Percentiles rank a stretch among this genome's conserved stretches.
phyloP scores from a whole-genome alignment of 2,888 invertebrate species.

The Operophtera brumata region DNA sequence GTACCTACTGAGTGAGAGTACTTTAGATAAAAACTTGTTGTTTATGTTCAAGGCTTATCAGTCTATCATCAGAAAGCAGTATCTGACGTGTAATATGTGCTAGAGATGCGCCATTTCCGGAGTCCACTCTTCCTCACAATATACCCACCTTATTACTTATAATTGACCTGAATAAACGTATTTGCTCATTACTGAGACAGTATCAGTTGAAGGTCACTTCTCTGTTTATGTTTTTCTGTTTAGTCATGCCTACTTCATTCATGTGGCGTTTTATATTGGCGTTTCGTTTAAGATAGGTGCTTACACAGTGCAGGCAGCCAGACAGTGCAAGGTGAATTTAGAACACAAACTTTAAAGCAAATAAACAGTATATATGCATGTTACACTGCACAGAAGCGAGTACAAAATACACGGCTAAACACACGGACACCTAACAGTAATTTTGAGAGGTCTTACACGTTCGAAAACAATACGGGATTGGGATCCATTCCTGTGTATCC shows the following conservation, averaged over 20 bases:
- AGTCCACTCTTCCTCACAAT: too few species aligned
- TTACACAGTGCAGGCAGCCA: background rate
- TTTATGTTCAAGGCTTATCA: background rate
- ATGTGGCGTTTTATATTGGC: background rate
- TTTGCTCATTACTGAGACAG: background rate
- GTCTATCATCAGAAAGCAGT: background rate
- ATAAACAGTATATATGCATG: conserved; percentile 36
- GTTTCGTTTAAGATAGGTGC: background rate
- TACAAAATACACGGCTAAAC: conserved; percentile 44
- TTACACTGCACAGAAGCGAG: conserved; percentile 43
- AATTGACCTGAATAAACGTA: too few species aligned
- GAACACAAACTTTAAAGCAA: conserved; percentile 31
- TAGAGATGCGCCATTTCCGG: background rate
- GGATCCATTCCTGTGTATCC: conserved; percentile 56
- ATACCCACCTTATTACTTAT: too few species aligned
- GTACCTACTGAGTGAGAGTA: background rate
- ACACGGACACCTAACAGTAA: conserved; percentile 47
- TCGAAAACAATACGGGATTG: conserved; percentile 61
- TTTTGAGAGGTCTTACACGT: conserved; percentile 64
- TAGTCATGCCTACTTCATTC: conserved; percentile 12
- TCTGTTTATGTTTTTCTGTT: conserved; percentile 23
- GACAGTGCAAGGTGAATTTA: background rate
- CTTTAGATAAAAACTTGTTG: background rate
- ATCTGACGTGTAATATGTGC: background rate
- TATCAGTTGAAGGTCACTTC: conserved; percentile 23